Evolutionary conservation across 2,888 invertebrate genomes (phyloP).

Genomic region (Hipparchia sbordonii): DNA sequence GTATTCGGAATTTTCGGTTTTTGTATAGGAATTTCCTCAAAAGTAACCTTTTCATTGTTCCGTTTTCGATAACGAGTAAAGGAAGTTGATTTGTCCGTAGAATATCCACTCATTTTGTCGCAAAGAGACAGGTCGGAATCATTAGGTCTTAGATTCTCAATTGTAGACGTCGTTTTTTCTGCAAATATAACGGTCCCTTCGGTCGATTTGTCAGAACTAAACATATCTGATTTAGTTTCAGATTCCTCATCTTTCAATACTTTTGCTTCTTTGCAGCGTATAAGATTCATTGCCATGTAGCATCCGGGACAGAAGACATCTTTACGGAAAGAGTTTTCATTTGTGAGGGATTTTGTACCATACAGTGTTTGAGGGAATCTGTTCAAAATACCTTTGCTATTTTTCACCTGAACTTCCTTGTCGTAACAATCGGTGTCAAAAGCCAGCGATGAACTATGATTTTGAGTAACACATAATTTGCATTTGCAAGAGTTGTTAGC

Average conservation of each 20-base stretch:
- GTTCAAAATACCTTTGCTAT: background rate
- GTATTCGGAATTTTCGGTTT: background rate
- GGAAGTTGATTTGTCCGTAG: conserved; percentile 15
- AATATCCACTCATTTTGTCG: conserved; percentile 36
- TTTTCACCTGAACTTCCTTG: conserved; percentile 28
- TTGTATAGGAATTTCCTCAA: conserved; percentile 39
- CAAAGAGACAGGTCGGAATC: conserved; percentile 25
- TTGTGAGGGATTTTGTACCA: background rate
- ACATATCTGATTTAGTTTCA: conserved; percentile 49
- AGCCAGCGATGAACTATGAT: conserved; percentile 8
- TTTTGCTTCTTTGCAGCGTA: conserved; percentile 47
- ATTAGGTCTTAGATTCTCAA: conserved; percentile 37
- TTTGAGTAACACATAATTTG: conserved; percentile 27
- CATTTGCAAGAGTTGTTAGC: conserved; percentile 59
- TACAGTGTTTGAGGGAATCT: conserved; percentile 2
- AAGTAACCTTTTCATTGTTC: conserved; percentile 45
- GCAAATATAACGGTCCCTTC: conserved; percentile 40
- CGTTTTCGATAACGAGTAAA: conserved; percentile 34
- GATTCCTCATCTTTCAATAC: conserved; percentile 62
- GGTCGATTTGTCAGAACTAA: conserved; percentile 52
- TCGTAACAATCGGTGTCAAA: background rate
- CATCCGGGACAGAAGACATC: conserved; percentile 57
- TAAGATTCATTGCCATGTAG: conserved; percentile 50
- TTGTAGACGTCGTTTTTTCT: conserved; percentile 52
- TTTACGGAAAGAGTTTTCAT: conserved; percentile 31